Base-by-base conservation (phyloP, 1,140 invertebrate species). In the Zelostemma sp. region DNA sequence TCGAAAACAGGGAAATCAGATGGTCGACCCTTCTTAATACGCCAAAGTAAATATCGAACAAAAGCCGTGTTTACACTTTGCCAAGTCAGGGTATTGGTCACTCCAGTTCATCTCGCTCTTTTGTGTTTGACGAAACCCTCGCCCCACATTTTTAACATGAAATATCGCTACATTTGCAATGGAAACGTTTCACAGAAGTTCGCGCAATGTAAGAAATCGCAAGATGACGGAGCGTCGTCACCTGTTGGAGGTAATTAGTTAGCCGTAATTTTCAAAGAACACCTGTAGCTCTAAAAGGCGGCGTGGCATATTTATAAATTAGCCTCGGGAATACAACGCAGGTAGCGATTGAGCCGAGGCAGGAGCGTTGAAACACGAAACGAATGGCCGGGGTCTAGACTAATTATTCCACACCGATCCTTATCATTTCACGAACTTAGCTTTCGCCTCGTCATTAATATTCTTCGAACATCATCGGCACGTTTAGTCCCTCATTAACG, bases 61-160 rank as follows among this genome's bases (percentile, higher is more conserved):
- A 79, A 53, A 77, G 65, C 51, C 17, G 21, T 80, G 77, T 79
- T 80, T 81, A 80, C 75, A 74, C 68, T 75, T 62, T 57, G 58
- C 68, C 73, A 73, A 63, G 70, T 67, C 73, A 75, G 71, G 71
- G 79, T 76, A 78, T 80, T 78, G 76, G 73, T 78, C 74, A 80
- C 72, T 78, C 57, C 58, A 62, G 47, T 67, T 57, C 66, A 72
- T 75, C 54, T 56, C 57, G 48, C 46, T 55, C 65, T 73, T 77
- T 77, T 76, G 68, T 74, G 60, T 67, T 77, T 73, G 69, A 72
- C 73, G 69, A 80, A 79, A 75, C 61, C 56, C 51, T 51, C 18
- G 9, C 14, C 3, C 35, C 2, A 11, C 35, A 38, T 2, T n/a
- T n/a, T n/a, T n/a, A n/a, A n/a, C n/a, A n/a, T n/a, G n/a, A n/a